These are phyloP conservation scores for Chrysotoxum bicinctum DNA, from an alignment of 2,888 invertebrate species.

Conservation along the genomic window DNA sequence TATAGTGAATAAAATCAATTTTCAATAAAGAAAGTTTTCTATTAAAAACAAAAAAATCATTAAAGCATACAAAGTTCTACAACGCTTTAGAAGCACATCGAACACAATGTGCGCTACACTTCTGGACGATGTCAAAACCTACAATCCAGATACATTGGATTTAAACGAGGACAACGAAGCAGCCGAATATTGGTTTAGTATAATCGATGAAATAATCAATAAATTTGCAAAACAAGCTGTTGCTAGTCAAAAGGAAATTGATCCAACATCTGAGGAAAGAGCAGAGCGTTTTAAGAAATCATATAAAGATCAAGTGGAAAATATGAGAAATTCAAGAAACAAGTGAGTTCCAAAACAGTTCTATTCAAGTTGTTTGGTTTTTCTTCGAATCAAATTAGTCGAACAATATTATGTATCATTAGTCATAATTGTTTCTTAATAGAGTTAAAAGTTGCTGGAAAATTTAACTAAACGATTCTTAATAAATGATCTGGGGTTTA, in stretches of 20 bases:
- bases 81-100: slow-evolving; percentile 77
- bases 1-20: slow-evolving; percentile 14
- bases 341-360: slow-evolving; percentile 33
- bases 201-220: slow-evolving; percentile 92
- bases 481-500: not conserved
- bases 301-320: slow-evolving; percentile 88
- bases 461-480: too few relatives aligned
- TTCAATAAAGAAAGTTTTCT: not conserved
- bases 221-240: slow-evolving; percentile 93
- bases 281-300: slow-evolving; percentile 92
- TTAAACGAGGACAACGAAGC: slow-evolving; percentile 92
- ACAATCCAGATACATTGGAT: slow-evolving; percentile 96
- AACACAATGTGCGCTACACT: slow-evolving; percentile 86
- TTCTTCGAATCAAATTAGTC: not conserved
- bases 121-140: slow-evolving; percentile 89
- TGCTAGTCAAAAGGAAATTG: slow-evolving; percentile 87
- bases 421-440: not conserved
- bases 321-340: slow-evolving; percentile 74
- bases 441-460: not conserved
- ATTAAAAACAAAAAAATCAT: not conserved
- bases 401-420: not conserved
- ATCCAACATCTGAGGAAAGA: slow-evolving; percentile 88
- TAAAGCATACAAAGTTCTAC: not conserved
- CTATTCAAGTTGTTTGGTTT: not conserved
- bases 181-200: slow-evolving; percentile 94